phyloP scores from a whole-genome alignment of 1,140 invertebrate genomes.

The Nephila pilipes region DNA sequence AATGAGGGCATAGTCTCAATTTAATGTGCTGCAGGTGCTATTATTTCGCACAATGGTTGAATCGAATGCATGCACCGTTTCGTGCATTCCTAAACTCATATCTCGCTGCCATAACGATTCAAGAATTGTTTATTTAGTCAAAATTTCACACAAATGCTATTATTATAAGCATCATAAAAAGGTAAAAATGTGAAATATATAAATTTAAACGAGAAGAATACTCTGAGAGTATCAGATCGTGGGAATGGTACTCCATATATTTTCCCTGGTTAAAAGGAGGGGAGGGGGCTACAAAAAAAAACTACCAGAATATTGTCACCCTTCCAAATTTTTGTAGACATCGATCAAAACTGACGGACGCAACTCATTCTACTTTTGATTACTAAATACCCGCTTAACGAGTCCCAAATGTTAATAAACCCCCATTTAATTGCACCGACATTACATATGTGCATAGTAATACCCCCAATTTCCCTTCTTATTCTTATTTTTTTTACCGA shows the following conservation, averaged over 20 bases:
- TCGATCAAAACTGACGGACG: constrained; percentile 10
- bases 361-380: background rate
- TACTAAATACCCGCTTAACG: constrained; percentile 25
- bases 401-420: constrained; percentile 39
- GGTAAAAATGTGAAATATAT: no score
- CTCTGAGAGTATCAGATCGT: background rate
- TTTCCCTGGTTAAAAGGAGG: background rate
- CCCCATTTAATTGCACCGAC: constrained; percentile 26
- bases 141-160: no score
- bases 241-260: background rate
- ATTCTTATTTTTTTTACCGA: background rate
- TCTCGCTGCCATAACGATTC: no score
- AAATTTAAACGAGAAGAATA: background rate
- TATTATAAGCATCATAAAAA: no score
- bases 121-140: no score
- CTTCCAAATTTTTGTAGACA: background rate
- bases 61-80: no score
- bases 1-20: no score
- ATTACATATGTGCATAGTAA: constrained; percentile 48
- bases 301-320: constrained; percentile 11
- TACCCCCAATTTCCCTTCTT: background rate
- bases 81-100: no score
- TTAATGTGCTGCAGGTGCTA: no score
- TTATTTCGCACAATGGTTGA: no score
- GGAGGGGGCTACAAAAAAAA: background rate